Percentiles rank a stretch among this genome's conserved stretches.
These are phyloP conservation scores for Bos taurus DNA, from an alignment of 2,113 vertebrate genomes.

Conservation along the genomic window ARS-UCD2.0 NC_037332.1:35236501-35237000, in stretches of 20 bases:
- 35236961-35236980: not conserved
- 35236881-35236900: not conserved
- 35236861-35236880: not conserved
- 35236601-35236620: constrained; percentile 20
- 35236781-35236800: constrained; percentile 43
- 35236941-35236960: not conserved
- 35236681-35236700: constrained; percentile 52
- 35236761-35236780: constrained; percentile 38
- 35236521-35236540: constrained; percentile 3
- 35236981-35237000: not conserved
- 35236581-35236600: constrained; percentile 41
- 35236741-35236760: constrained; percentile 56
- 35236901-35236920: not conserved
- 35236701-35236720: constrained; percentile 1
- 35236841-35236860: not conserved
- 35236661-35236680: constrained; percentile 40
- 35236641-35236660: constrained; percentile 25
- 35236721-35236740: constrained; percentile 27
- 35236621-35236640: not conserved
- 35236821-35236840: constrained; percentile 8
- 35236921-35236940: not conserved
- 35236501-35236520: not conserved
- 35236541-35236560: not conserved
- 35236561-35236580: not conserved
- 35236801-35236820: constrained; percentile 33